Base-by-base conservation (phyloP, 2,888 invertebrate species). In the Drosophila aldrichi region DNA sequence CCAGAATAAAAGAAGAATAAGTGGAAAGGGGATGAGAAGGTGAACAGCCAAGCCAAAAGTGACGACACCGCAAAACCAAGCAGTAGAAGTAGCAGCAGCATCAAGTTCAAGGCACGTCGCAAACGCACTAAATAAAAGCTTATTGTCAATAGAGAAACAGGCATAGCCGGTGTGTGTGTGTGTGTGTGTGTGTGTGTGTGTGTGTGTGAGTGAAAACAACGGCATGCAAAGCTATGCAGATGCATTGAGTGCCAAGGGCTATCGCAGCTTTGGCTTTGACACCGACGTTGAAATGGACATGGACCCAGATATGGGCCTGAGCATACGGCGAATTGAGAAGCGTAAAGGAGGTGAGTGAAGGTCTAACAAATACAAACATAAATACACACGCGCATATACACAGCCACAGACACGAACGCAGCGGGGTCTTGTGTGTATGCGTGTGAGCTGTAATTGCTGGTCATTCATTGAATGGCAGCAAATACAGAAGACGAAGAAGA, bases 251-350 rank as follows among this genome's bases (percentile, higher is more conserved):
- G 91, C 88, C 58, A 90, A 90, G 72, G 90, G 92, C 51, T 91
- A 91, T 61, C 90, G 91, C 68, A 92, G 92, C 81, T 93, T 93
- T 78, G 93, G 92, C 57, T 93, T 93, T 74, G 93, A 93, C 79
- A 91, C 92, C 40, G 93, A 93, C 78, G 92, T 93, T 84, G 93
- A 93, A 79, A 92, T 92, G 91, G 92, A 92, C 59, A 91, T 92
- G 91, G 91, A 92, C 54, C 66, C 66, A 25, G 66, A 54, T 55
- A 78, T 80, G 76, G 88, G 80, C 32, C 59, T 77, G 43, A 74
- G 75, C 59, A 65, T 82, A 44, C 60, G 86, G 18, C 84, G 79
- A 59, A 87, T 86, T 60, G 87, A 88, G 10, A 86, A 88, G 67
- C 83, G 83, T 62, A 91, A 90, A 85, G 84, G 77, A 82, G 87